Percentiles rank a stretch among this genome's conserved stretches.
Evolutionary conservation across 2,113 vertebrate genomes (phyloP).

Genomic region (Hippocampus guttulatus): DNA sequence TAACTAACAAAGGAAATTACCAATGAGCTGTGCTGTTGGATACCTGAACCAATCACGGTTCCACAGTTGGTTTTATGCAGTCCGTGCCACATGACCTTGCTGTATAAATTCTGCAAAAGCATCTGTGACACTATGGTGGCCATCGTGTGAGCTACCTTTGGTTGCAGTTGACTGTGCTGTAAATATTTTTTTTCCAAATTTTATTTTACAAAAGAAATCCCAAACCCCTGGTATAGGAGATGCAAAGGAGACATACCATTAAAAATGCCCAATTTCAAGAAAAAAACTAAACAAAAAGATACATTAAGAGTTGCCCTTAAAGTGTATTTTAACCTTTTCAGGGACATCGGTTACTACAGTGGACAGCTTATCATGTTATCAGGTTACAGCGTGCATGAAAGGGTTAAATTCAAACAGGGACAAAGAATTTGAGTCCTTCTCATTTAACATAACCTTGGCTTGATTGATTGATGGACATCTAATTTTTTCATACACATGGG

Average conservation of each 20-base stretch:
- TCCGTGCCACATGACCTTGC: background rate
- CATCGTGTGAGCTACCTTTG: background rate
- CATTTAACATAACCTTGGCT: no score
- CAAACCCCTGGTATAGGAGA: background rate
- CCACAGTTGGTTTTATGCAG: background rate
- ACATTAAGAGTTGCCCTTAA: no score
- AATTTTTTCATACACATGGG: no score
- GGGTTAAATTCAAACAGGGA: no score
- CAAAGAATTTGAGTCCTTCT: background rate
- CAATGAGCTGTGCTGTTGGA: conserved; percentile 1
- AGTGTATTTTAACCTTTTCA: no score
- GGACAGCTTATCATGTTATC: no score
- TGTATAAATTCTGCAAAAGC: background rate
- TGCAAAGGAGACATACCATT: no score
- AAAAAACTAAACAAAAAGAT: no score
- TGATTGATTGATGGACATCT: no score
- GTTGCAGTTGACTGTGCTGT: background rate
- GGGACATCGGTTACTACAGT: no score
- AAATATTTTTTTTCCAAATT: background rate
- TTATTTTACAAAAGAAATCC: background rate
- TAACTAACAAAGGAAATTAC: conserved; percentile 1
- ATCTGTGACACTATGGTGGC: background rate
- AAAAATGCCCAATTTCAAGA: no score
- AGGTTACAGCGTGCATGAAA: no score
- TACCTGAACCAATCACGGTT: background rate